phyloP scores from a whole-genome alignment of 2,113 vertebrate genomes.

The Ophiodon elongatus region DNA sequence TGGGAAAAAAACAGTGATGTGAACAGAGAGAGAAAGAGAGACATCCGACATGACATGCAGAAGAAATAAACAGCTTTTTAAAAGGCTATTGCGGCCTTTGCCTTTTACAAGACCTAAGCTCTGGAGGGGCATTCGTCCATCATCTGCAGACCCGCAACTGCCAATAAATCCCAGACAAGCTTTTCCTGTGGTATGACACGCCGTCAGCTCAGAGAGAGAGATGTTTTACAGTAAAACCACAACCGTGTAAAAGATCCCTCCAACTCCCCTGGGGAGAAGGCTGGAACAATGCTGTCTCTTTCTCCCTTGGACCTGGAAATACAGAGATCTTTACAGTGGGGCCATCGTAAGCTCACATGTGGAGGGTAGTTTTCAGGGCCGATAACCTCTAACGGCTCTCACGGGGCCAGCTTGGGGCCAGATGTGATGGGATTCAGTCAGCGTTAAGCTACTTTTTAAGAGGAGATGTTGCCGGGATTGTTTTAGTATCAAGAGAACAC shows the following conservation, averaged over 20 bases:
- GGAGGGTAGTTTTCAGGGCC: constrained; percentile 56
- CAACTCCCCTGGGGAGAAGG: constrained; percentile 50
- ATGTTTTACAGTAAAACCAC: constrained; percentile 79
- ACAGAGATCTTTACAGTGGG: constrained; percentile 39
- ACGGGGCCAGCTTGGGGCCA: constrained; percentile 54
- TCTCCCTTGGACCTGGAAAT: constrained; percentile 54
- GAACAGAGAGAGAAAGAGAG: constrained; percentile 14
- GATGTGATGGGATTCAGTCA: constrained; percentile 53
- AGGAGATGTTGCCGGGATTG: constrained; percentile 18
- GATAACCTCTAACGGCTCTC: constrained; percentile 63
- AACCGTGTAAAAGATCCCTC: constrained; percentile 71
- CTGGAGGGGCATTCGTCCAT: constrained; percentile 63
- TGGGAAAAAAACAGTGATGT: neutral
- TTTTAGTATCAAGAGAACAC: constrained; percentile 17
- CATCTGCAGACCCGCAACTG: constrained; percentile 66
- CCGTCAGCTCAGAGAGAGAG: constrained; percentile 60
- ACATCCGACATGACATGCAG: constrained; percentile 45
- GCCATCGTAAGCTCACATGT: constrained; percentile 47
- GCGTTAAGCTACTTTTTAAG: constrained; percentile 12
- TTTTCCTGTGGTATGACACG: constrained; percentile 73
- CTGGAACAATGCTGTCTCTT: constrained; percentile 69
- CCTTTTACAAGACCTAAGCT: constrained; percentile 69
- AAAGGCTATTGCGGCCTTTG: constrained; percentile 45
- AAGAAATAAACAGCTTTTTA: constrained; percentile 73
- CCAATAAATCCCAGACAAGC: constrained; percentile 72